phyloP scores from a whole-genome alignment of 2,113 vertebrate genomes.

The Ageneiosus marmoratus region DNA sequence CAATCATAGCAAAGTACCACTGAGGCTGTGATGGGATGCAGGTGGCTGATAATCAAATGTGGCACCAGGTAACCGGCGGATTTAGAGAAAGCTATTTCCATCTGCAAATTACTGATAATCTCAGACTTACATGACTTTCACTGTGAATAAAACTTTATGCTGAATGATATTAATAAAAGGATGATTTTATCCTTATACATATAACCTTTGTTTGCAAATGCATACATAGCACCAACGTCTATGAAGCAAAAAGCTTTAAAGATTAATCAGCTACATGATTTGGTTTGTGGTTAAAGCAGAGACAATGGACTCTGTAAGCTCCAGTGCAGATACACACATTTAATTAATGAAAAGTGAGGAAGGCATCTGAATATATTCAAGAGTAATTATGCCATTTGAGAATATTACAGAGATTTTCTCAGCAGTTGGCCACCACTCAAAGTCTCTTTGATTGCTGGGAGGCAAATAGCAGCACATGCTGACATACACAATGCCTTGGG shows the following conservation, averaged over 20 bases:
- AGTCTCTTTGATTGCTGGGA: constrained; percentile 40
- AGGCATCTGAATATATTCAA: constrained; percentile 60
- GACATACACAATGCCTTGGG: constrained; percentile 52
- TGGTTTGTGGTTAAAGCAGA: constrained; percentile 53
- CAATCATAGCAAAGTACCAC: constrained; percentile 66
- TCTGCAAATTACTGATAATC: not conserved
- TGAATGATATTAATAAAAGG: not conserved
- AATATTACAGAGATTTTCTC: constrained; percentile 59
- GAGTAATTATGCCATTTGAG: constrained; percentile 60
- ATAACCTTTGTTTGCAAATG: constrained; percentile 25
- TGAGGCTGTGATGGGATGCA: constrained; percentile 61
- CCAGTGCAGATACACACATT: constrained; percentile 58
- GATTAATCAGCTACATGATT: constrained; percentile 60
- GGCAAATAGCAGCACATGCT: constrained; percentile 47
- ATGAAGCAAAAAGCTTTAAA: constrained; percentile 31
- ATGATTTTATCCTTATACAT: constrained; percentile 18
- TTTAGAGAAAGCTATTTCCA: constrained; percentile 54
- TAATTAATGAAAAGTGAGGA: constrained; percentile 50
- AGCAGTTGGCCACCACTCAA: constrained; percentile 50
- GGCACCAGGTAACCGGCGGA: constrained; percentile 55
- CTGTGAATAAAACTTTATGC: not conserved
- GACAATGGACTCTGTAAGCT: constrained; percentile 60
- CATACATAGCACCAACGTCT: constrained; percentile 17
- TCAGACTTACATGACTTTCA: not conserved
- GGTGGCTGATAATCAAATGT: constrained; percentile 60